phyloP scores from a whole-genome alignment of 2,888 invertebrate genomes.

The Andrena marginata region DNA sequence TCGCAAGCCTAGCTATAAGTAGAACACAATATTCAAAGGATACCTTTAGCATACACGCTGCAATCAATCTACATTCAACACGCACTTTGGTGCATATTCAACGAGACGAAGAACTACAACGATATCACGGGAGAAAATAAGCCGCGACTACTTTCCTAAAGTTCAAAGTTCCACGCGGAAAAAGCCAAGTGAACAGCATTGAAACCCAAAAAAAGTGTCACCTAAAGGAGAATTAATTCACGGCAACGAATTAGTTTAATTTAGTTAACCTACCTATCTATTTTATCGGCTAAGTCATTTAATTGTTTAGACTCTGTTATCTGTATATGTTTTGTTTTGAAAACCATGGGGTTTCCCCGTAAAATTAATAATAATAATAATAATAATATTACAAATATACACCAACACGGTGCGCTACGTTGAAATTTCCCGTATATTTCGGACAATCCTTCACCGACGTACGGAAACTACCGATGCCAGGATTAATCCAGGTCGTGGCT shows the following conservation, averaged over 20 bases:
- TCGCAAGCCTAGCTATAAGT: too few species aligned
- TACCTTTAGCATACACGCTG: too few species aligned
- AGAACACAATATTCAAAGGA: too few species aligned
- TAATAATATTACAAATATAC: background rate
- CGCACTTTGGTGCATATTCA: background rate
- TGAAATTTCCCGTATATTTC: conserved; percentile 11
- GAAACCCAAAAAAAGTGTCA: background rate
- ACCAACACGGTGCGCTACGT: background rate
- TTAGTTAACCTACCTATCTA: too few species aligned
- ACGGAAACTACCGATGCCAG: conserved; percentile 46
- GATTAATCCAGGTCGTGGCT: conserved; percentile 59
- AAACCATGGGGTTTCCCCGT: too few species aligned
- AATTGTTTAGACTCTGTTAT: too few species aligned
- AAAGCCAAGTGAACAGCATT: background rate
- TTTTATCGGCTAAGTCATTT: too few species aligned
- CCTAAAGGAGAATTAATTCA: background rate
- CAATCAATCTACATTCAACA: background rate
- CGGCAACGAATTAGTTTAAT: too few species aligned
- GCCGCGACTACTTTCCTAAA: background rate
- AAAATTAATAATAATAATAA: too few species aligned
- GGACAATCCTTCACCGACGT: conserved; percentile 20
- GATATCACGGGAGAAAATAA: background rate
- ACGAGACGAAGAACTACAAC: background rate
- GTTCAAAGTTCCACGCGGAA: background rate
- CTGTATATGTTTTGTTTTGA: too few species aligned